phyloP scores from a whole-genome alignment of 2,888 invertebrate species.

The Eilema sororculum region DNA sequence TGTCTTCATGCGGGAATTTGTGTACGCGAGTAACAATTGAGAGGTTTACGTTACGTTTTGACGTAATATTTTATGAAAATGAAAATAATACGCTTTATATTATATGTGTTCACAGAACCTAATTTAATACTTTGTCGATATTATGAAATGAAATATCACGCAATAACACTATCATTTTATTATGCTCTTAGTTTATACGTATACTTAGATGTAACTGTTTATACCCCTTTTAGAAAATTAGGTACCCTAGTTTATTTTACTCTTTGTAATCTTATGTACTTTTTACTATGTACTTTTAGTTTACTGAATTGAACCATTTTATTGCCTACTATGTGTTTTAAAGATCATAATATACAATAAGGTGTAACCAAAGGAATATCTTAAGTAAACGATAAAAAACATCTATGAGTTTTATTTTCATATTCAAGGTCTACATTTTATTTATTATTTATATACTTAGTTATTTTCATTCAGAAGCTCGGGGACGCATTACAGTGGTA shows the following conservation, averaged over 20 bases:
- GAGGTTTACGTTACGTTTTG: slow-evolving; percentile 19
- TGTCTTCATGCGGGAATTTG: background rate
- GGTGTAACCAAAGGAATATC: slow-evolving; percentile 51
- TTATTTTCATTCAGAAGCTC: background rate
- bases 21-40: slow-evolving; percentile 3
- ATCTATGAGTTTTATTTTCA: slow-evolving; percentile 15
- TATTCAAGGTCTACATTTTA: background rate
- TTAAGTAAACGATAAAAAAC: slow-evolving; percentile 46
- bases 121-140: slow-evolving; percentile 23
- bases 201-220: slow-evolving; percentile 1
- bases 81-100: slow-evolving; percentile 28
- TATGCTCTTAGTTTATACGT: background rate
- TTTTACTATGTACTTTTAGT: slow-evolving; percentile 12
- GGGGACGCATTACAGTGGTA: too few relatives aligned
- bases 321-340: slow-evolving; percentile 35
- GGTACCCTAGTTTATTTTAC: slow-evolving; percentile 7
- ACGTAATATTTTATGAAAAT: slow-evolving; percentile 24
- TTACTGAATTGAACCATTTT: slow-evolving; percentile 15
- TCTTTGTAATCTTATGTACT: slow-evolving; percentile 23
- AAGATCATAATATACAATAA: slow-evolving; percentile 38
- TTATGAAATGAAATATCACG: slow-evolving; percentile 17
- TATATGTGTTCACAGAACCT: slow-evolving; percentile 43
- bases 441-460: too few relatives aligned
- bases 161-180: slow-evolving; percentile 12
- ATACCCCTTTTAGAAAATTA: slow-evolving; percentile 2